Base-by-base conservation (phyloP, 2,797 vertebrate species). In the Enteromius unitaeniatus region DNA sequence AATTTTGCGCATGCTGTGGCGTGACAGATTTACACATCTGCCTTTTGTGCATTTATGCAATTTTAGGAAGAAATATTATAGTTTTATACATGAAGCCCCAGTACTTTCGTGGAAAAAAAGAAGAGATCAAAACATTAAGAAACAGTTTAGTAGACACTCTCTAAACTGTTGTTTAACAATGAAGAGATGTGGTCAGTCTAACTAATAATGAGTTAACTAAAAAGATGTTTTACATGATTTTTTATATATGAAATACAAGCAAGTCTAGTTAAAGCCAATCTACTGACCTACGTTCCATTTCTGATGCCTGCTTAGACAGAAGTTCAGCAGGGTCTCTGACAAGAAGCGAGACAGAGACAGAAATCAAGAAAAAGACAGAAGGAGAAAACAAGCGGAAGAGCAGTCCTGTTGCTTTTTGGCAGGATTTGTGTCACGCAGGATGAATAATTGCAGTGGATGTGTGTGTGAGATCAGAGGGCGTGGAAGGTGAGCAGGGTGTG, bases 351-450 rank as follows among this genome's bases (percentile, higher is more conserved):
- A 64, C 3, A 40, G 23, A 65, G 3, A 13, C 1, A 78, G 34
- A 51, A 37, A 77, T 17, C 26, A 34, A 82, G 49, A 58, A 67
- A 74, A 45, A 64, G 34, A 51, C 28, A 60, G 47, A 45, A 64
- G 15, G n/a, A 23, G 74, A 78, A 42, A 23, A 6, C 42, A 70
- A 76, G 67, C 51, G 62, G 72, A 70, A 37, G 62, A 28, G 70
- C 65, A 13, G 79, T 84, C 78, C n/a, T 53, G 23, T 69, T 74
- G 80, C 47, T 79, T 84, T 86, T 84, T 68, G 6, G 47, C 65
- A 51, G 78, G 74, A 79, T 86, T 83, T 79, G 77, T 87, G 86
- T 88, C 84, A 88, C 17, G 53, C 53, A 45, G 68, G 78, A 84
- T 86, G 81, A 89, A 81, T 86, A 86, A 82, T 82, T 64, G 85